Evolutionary conservation across 2,888 invertebrate genomes (phyloP).

Genomic region (Melikaiella ostensackeni): DNA sequence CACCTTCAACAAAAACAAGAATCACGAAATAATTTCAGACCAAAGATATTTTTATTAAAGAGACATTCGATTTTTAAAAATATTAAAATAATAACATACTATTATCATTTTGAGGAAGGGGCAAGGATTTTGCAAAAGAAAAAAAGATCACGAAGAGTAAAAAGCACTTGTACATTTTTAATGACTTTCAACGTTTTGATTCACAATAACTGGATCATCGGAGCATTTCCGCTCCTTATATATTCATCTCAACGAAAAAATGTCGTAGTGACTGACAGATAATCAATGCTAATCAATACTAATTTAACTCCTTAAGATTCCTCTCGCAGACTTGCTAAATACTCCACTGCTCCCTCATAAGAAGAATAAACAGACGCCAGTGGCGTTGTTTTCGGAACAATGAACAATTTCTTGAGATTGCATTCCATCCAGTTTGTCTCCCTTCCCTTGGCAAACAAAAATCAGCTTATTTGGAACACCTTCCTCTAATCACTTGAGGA

Average conservation of each 20-base stretch:
- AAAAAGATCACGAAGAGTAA: neutral
- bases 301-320: neutral
- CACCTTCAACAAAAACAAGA: constrained; percentile 44
- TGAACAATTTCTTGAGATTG: neutral
- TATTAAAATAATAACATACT: neutral
- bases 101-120: neutral
- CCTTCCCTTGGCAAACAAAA: neutral
- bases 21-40: too few species aligned
- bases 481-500: neutral
- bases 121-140: neutral
- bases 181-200: neutral
- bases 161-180: neutral
- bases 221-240: neutral
- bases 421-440: neutral
- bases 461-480: neutral
- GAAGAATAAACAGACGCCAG: neutral
- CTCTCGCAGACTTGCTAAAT: neutral
- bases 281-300: neutral
- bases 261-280: neutral
- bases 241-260: neutral
- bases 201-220: neutral
- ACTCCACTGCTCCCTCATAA: neutral
- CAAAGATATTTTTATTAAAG: too few species aligned
- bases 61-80: too few species aligned
- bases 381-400: neutral